Evolutionary conservation across 2,888 invertebrate genomes (phyloP), one percentile per base, ranked within the genome.

Genomic region (Drosophila barbarae): DNA sequence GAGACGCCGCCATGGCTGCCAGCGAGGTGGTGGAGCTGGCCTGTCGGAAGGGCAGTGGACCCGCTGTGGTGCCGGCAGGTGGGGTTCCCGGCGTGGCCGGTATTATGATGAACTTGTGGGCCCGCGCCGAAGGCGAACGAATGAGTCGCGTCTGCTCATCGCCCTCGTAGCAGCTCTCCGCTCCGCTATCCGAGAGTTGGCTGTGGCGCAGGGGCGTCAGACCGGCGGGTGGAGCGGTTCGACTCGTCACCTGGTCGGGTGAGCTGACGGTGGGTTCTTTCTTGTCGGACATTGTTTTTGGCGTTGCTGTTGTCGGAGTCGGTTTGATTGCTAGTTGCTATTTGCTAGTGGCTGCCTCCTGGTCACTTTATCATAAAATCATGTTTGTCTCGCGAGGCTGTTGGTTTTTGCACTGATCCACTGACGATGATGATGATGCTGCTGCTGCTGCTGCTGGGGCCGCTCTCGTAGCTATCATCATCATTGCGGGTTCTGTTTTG

Each of bases 61-160:
- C 64, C 0, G 59, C 18, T 0, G 42, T 49, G 13, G 55, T 21
- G 13, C 49, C 9, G 6, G 34, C 41, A 26, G 57, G 53, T n/a
- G 73, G 77, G 1, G 82, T 56, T 3, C 74, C 74, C 28, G 87
- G 82, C 54, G 86, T 76, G 38, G 89, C 84, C 52, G 88, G 88
- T 59, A 89, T 89, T 6, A 89, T 89, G 38, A 89, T 89, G 63
- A 84, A 89, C 72, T 87, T 89, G 58, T 88, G 88, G 4, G 87
- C 78, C 42, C 87, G 86, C 56, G 80, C 69, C 9, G 89, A 86
- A 0, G 88, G 74, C 12, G 85, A 77, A 32, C 86, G 86, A 28
- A 88, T 82, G 32, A 89, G 86, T 3, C 86, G 86, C 8, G 86
- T 74, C 53, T 88, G 88, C 34, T 88, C 89, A 51, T 88, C 88